phyloP scores from a whole-genome alignment of 2,888 invertebrate species.

The Cyaniris semiargus region DNA sequence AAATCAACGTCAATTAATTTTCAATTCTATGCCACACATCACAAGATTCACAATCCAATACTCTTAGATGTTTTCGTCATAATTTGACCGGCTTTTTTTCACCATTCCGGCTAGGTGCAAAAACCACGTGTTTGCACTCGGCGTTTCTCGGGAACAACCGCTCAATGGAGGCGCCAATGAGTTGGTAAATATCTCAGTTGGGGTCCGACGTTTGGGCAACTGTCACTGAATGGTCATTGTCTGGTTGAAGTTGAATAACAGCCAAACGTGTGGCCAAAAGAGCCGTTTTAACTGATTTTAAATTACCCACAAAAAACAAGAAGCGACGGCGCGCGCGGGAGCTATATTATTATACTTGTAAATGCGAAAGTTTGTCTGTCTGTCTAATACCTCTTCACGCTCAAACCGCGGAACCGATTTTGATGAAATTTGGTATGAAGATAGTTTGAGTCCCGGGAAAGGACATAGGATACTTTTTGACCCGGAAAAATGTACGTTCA shows the following conservation, averaged over 20 bases:
- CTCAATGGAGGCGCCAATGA: slow-evolving; percentile 31
- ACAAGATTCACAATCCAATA: not conserved
- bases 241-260: not conserved
- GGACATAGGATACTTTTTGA: too few species aligned
- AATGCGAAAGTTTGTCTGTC: too few species aligned
- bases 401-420: too few species aligned
- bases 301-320: too few species aligned
- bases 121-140: slow-evolving; percentile 41
- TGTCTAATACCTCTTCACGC: too few species aligned
- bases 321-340: too few species aligned
- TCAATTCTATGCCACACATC: not conserved
- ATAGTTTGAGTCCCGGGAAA: too few species aligned
- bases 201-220: slow-evolving; percentile 7
- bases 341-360: too few species aligned
- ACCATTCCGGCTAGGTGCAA: slow-evolving; percentile 39
- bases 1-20: not conserved
- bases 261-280: not conserved
- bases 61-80: not conserved
- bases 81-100: slow-evolving; percentile 31
- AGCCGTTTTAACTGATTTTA: not conserved
- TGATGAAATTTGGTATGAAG: too few species aligned
- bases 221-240: not conserved
- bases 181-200: slow-evolving; percentile 20
- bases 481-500: too few species aligned
- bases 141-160: slow-evolving; percentile 25